Evolutionary conservation across 2,888 invertebrate species (phyloP), one percentile per base, ranked within the genome.

Genomic region (Schizaphis graminum): DNA sequence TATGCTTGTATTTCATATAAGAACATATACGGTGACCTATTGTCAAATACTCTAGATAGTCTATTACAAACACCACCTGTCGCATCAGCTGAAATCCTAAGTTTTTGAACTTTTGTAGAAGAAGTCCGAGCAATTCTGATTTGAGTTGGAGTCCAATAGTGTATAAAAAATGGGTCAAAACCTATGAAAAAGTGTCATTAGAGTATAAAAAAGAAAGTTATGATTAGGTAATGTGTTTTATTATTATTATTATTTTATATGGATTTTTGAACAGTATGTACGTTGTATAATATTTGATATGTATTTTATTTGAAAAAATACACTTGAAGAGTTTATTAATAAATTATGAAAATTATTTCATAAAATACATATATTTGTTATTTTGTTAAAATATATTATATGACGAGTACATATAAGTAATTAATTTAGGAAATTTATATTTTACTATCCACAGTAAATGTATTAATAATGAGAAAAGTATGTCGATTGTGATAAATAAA

Each of bases 141-240:
- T 84, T 84, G 84, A 84, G 84, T 41, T 21, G 28, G 84, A 41
- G 41, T 84, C 41, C 84, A 84, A 41, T 84, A 84, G 11, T 84
- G 84, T 84, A 84, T 35, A 84, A n/a, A 84, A 84, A 84, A 84
- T 41, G 10, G 84, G 16, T 84, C 84, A 84, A 84, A 84, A 84
- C 84, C 84, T 84, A 84, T 84, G n/a, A 67, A 84, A 57, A 57
- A 26, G 7, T 57, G 57, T 57, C 57, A 26, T 26, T 1, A 57
- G 2, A 41, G 41, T 41, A 41, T 41, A 41, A 41, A 41, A 41
- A 41, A 41, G 41, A 41, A 41, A 41, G 2, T 41, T 41, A 41
- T 41, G 2, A 41, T 41, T 1, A n/a, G n/a, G n/a, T n/a, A 41
- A 41, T 41, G 41, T 41, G 2, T 41, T 41, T 41, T 41, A 41